These are phyloP conservation scores for Hippocampus zosterae DNA, from an alignment of 2,113 vertebrate genomes.

Conservation along the genomic window DNA sequence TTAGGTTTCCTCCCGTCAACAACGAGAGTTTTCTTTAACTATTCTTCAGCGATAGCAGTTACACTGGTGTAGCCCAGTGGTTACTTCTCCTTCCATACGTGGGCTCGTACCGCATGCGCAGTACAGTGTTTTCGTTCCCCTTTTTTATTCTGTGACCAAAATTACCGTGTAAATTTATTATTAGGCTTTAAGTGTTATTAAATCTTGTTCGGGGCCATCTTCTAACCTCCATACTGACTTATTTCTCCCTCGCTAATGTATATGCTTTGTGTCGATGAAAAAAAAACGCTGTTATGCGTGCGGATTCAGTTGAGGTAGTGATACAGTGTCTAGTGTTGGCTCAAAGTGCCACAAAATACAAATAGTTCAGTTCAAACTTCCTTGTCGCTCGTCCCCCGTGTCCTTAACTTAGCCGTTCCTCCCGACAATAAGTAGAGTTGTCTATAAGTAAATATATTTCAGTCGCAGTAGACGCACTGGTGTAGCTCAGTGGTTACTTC, in stretches of 20 bases:
- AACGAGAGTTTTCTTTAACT: no score
- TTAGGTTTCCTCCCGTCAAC: no score
- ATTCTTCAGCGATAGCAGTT: no score
- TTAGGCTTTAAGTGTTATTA: no score
- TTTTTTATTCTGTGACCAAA: background rate
- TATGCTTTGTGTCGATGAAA: no score
- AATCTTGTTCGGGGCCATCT: no score
- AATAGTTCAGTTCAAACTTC: background rate
- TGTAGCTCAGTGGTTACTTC: conserved; percentile 6
- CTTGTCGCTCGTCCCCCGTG: no score
- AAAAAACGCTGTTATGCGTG: no score
- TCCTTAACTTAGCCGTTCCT: background rate
- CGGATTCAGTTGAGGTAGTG: no score
- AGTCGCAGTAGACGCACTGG: background rate
- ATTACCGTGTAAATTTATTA: background rate
- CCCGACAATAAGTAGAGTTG: background rate
- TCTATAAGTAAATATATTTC: background rate
- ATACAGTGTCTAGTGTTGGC: no score
- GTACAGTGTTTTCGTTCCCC: conserved; percentile 8
- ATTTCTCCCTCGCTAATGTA: no score
- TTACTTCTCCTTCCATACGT: background rate
- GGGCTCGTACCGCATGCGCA: conserved; percentile 11
- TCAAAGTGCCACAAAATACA: background rate
- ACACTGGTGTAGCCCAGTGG: background rate
- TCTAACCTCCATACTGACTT: no score